Evolutionary conservation across 1,140 invertebrate genomes (phyloP).

Genomic region (Ctenoplectra terminalis): DNA sequence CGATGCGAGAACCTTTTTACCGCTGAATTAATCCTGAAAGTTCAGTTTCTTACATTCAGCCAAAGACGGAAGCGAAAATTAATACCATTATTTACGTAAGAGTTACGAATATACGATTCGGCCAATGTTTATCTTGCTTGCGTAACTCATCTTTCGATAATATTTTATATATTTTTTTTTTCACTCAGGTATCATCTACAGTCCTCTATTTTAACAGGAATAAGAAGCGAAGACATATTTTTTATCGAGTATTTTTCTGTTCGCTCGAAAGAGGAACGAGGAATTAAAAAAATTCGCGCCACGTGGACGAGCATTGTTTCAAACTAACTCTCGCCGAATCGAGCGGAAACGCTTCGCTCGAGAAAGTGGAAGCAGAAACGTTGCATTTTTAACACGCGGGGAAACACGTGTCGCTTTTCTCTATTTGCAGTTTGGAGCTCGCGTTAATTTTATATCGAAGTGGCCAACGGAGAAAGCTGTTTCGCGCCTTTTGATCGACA

Average conservation of each 20-base stretch:
- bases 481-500: not conserved
- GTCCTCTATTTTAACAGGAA: not conserved
- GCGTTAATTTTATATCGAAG: conserved; percentile 23
- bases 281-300: not conserved
- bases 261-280: not conserved
- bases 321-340: not conserved
- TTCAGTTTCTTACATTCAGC: not conserved
- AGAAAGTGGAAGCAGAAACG: conserved; percentile 12
- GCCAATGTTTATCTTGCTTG: not conserved
- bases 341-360: not conserved
- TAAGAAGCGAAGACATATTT: not conserved
- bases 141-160: not conserved
- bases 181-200: not conserved
- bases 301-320: not conserved
- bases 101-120: not conserved
- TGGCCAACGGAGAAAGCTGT: conserved; percentile 40
- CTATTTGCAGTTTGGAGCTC: conserved; percentile 15
- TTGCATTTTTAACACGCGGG: conserved; percentile 4
- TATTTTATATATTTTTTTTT: not conserved
- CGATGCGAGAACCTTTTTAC: not conserved
- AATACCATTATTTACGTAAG: conserved; percentile 17
- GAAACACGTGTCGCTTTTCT: conserved; percentile 29
- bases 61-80: not conserved
- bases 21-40: not conserved
- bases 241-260: not conserved